A percentile compares a stretch with the other conserved stretches of the same genome.
Conservation (phyloP, 2,888 invertebrate species). For the Mechanitis mazaeus region DNA sequence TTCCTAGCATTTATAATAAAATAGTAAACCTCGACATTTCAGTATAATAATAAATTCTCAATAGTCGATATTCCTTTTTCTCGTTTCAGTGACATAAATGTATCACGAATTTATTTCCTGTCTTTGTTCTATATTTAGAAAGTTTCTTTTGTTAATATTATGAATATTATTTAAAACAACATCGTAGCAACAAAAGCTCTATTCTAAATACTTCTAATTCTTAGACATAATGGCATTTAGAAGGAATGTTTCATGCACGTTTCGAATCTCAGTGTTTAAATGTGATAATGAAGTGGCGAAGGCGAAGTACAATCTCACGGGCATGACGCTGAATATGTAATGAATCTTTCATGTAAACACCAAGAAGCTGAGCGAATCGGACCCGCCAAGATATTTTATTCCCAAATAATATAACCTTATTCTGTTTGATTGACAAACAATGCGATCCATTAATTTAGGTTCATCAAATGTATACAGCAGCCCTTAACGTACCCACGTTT, state of each 20-base stretch:
- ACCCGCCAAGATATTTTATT: neutral
- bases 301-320: conserved; percentile 42
- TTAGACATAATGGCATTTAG: conserved; percentile 4
- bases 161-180: neutral
- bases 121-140: neutral
- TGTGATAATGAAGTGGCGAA: conserved; percentile 57
- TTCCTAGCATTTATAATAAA: too few relatives aligned
- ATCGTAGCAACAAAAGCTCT: neutral
- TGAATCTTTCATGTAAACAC: conserved; percentile 33
- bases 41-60: too few relatives aligned
- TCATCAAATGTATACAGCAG: too few relatives aligned
- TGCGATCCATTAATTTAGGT: too few relatives aligned
- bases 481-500: too few relatives aligned
- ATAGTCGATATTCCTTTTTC: too few relatives aligned
- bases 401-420: neutral
- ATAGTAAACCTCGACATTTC: too few relatives aligned
- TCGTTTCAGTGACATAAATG: too few relatives aligned
- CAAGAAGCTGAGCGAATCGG: neutral
- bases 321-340: conserved; percentile 63
- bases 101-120: too few relatives aligned
- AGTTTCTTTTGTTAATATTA: neutral
- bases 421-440: neutral
- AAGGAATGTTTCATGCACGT: conserved; percentile 9
- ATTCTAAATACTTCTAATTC: neutral
- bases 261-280: conserved; percentile 52